These are phyloP conservation scores for Scomber japonicus DNA, from an alignment of 2,113 vertebrate genomes.

Conservation along the genomic window DNA sequence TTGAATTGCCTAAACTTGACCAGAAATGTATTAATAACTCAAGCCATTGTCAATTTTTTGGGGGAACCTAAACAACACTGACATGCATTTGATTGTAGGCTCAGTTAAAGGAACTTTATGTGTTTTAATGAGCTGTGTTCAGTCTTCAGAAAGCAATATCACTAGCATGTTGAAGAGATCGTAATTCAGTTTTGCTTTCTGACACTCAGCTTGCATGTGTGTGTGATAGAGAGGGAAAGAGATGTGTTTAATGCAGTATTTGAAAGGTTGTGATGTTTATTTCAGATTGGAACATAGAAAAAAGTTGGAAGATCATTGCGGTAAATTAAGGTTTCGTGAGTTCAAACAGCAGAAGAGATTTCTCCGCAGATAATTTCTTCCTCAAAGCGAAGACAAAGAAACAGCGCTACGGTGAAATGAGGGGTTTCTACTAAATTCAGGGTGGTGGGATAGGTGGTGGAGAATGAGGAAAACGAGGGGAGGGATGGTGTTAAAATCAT, in stretches of 20 bases:
- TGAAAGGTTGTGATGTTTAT: constrained; percentile 20
- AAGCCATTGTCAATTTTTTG: constrained; percentile 40
- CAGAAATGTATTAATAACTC: constrained; percentile 34
- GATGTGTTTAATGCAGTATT: constrained; percentile 11
- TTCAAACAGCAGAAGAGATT: constrained; percentile 31
- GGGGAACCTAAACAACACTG: constrained; percentile 48
- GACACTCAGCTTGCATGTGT: not conserved
- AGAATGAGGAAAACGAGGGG: too few species aligned
- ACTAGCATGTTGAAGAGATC: constrained; percentile 34
- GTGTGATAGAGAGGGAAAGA: not conserved
- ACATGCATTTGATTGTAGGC: constrained; percentile 48
- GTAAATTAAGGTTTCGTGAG: constrained; percentile 23
- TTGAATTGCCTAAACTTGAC: constrained; percentile 33
- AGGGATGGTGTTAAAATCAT: not conserved
- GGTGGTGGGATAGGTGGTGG: too few species aligned
- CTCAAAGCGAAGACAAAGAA: constrained; percentile 26
- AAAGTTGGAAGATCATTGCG: not conserved
- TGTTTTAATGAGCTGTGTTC: constrained; percentile 50
- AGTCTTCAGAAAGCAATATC: constrained; percentile 39
- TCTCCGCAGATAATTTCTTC: not conserved
- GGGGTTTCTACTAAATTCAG: not conserved
- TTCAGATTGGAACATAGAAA: constrained; percentile 5
- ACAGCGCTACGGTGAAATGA: not conserved
- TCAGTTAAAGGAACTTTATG: constrained; percentile 54
- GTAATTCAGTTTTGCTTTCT: constrained; percentile 43